Base-by-base conservation (phyloP, 2,797 vertebrate species). In the Tarsius wallacei region DNA sequence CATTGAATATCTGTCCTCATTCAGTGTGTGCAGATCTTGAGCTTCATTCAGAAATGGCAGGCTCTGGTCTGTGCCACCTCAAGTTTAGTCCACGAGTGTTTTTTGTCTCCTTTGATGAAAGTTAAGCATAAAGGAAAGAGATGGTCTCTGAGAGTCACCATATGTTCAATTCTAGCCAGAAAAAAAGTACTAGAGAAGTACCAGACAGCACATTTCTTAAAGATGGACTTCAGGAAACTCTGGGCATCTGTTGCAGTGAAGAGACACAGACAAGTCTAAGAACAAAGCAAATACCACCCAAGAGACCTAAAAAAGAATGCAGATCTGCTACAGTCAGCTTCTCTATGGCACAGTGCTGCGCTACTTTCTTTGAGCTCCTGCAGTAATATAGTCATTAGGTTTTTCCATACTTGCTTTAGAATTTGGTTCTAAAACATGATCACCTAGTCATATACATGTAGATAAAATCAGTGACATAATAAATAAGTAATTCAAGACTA, bases 361-460 rank as follows among this genome's bases (percentile, higher is more conserved):
- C 5, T 31, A 3, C 28, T 47, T 55, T 36, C 33, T 59, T 14
- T 49, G 7, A n/a, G 12, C 14, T 28, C 26, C 68, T 89, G 59
- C 36, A 51, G 33, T 2, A 33, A 82, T 31, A 6, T 6, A 63
- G 33, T 10, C 61, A 7, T 63, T 68, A 5, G 31, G 13, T 74
- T 83, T 90, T 70, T 61, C 28, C 49, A 28, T n/a, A 16, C 8
- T 13, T 53, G 17, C 31, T 87, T 36, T 89, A n/a, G 7, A 70
- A 77, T 91, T 88, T 66, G 3, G 14, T n/a, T 87, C 70, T 91
- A 82, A 91, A 88, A 55, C 70, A 78, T 57, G 31, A 86, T 66
- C 71, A 13, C 13, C 73, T 74, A 77, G 64, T 57, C 28, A 76
- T 55, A 71, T 0, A 74, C 51, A 78, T 36, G 36, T 42, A 33